Evolutionary conservation across 1,140 invertebrate genomes (phyloP).

Genomic region (Pteromalus puparum): DNA sequence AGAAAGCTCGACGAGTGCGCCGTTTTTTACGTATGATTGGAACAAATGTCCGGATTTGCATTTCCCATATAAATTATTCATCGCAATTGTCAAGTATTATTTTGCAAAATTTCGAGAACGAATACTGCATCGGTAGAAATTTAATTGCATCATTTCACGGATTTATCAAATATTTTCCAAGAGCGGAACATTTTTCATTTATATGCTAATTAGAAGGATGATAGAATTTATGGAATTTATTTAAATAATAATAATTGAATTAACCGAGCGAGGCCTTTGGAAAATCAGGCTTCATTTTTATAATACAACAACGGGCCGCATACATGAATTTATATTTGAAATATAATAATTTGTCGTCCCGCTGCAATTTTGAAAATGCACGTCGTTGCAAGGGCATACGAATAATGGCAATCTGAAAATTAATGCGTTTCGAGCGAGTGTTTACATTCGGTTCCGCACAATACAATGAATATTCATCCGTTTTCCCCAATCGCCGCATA

Average conservation of each 20-base stretch:
- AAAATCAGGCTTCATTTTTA: conserved; percentile 36
- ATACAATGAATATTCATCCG: background rate
- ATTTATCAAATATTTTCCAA: background rate
- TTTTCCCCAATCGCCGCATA: background rate
- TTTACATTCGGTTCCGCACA: background rate
- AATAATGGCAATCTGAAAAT: background rate
- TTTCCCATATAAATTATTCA: conserved; percentile 35
- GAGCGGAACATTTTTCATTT: conserved; percentile 24
- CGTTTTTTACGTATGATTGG: background rate
- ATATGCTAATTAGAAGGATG: conserved; percentile 27
- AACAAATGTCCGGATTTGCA: background rate
- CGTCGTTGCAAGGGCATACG: background rate
- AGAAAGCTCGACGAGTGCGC: background rate
- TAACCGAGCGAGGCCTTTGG: background rate
- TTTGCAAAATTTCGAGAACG: conserved; percentile 22
- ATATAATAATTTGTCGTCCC: background rate
- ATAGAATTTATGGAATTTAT: conserved; percentile 33
- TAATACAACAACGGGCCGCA: conserved; percentile 4
- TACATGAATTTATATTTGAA: conserved; percentile 40
- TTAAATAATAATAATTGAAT: conserved; percentile 40
- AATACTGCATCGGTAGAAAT: conserved; percentile 17
- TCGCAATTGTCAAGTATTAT: conserved; percentile 34
- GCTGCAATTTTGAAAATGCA: background rate
- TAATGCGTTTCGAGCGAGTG: background rate
- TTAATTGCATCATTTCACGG: conserved; percentile 22